Evolutionary conservation across 2,797 vertebrate species (phyloP), one percentile per base, ranked within the genome.

Genomic region (Tokudaia muenninki): DNA sequence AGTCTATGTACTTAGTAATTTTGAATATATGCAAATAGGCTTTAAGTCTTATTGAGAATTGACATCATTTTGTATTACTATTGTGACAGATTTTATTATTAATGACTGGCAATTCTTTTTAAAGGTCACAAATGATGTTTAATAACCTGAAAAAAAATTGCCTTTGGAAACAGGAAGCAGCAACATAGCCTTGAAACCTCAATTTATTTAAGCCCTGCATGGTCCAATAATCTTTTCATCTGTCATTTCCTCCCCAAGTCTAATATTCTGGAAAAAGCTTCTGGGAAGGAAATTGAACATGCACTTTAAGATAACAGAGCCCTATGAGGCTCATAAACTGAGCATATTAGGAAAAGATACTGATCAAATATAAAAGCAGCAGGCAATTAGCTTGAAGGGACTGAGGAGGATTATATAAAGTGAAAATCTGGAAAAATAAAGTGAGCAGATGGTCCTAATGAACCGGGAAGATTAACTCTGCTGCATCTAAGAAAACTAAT

Each of bases 221-320:
- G 90, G 47, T 82, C 97, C 81, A 82, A 50, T 97, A 97, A 98
- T 98, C 98, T 98, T 82, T 96, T 98, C 72, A 98, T 98, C 97
- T 98, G 65, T 82, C 96, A 84, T 91, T 95, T 34, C 16, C 70
- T 72, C 91, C 79, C 67, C 81, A 96, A 92, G 97, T 98, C 98
- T 98, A 98, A 97, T 98, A 98, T 97, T 98, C 97, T 89, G 88
- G 75, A 91, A 92, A 97, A 97, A 97, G 78, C 74, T 70, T 82
- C 94, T 84, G 90, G 67, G 97, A 97, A 98, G 98, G 98, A 99
- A 98, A 99, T 98, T 97, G 98, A 98, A 98, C 87, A 98, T 83
- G 87, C 37, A n/a, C 29, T 95, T 96, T 98, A 96, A 96, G 97
- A 97, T 96, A 94, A 96, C 82, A 92, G 79, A 94, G 78, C 87